Percentiles rank a stretch among this genome's conserved stretches.
phyloP scores from a whole-genome alignment of 2,888 invertebrate species.

The Cosmorhoe ocellata region DNA sequence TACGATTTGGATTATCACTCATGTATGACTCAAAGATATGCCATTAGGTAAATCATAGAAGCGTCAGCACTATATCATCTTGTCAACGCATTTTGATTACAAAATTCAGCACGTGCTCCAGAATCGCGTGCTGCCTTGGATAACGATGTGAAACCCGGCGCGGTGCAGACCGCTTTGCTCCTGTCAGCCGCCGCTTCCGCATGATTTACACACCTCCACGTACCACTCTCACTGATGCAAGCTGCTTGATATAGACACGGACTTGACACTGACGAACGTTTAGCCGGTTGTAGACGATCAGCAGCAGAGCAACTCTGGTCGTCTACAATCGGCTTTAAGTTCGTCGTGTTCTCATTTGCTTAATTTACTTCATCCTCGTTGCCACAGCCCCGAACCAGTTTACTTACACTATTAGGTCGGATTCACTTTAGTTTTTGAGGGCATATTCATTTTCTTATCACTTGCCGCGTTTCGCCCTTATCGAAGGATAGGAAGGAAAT shows the following conservation, averaged over 20 bases:
- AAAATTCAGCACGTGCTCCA: slow-evolving; percentile 32
- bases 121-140: slow-evolving; percentile 49
- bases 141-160: slow-evolving; percentile 51
- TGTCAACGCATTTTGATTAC: slow-evolving; percentile 23
- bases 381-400: no score
- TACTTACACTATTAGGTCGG: no score
- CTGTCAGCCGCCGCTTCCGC: slow-evolving; percentile 48
- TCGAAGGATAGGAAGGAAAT: slow-evolving; percentile 8
- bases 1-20: not conserved
- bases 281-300: not conserved
- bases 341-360: no score
- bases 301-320: not conserved
- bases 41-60: not conserved
- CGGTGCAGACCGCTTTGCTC: slow-evolving; percentile 43
- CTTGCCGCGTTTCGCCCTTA: slow-evolving; percentile 7
- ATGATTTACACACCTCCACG: slow-evolving; percentile 41
- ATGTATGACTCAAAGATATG: not conserved
- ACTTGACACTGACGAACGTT: slow-evolving; percentile 14
- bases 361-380: no score
- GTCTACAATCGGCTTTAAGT: no score
- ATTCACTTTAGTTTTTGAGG: no score
- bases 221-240: slow-evolving; percentile 42
- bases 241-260: slow-evolving; percentile 32
- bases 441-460: slow-evolving; percentile 1
- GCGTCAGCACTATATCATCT: slow-evolving; percentile 15